Evolutionary conservation across 2,113 vertebrate species (phyloP).

Genomic region (Sander lucioperca): DNA sequence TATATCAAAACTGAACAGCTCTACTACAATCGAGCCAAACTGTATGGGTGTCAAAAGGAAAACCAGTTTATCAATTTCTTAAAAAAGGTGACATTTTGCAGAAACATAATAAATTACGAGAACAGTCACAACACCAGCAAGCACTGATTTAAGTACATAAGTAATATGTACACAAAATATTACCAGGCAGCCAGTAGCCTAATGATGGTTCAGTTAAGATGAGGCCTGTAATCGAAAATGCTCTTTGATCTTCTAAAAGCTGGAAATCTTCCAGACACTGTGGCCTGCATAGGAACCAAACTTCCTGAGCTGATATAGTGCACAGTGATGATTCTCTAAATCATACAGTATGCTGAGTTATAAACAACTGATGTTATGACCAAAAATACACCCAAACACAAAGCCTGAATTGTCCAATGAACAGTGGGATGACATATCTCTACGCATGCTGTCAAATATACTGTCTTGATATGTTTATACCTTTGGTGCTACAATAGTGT

Average conservation of each 20-base stretch:
- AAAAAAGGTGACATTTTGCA: not conserved
- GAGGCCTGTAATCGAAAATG: conserved; percentile 24
- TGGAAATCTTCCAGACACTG: conserved; percentile 21
- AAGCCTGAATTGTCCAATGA: not conserved
- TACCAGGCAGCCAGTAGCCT: not conserved
- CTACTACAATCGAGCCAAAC: not conserved
- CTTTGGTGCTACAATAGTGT: not conserved
- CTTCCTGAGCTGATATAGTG: not conserved
- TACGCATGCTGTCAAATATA: not conserved
- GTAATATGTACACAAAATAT: not conserved
- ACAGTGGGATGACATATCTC: not conserved
- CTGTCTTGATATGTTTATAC: not conserved
- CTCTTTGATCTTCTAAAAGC: conserved; percentile 32
- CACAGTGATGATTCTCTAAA: not conserved
- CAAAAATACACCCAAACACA: not conserved
- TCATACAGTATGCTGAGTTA: not conserved
- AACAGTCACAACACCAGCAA: not conserved
- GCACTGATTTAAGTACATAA: not conserved
- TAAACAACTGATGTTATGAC: not conserved
- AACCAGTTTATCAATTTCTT: not conserved
- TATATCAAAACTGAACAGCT: no score
- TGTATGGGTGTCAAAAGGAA: not conserved
- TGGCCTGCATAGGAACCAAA: not conserved
- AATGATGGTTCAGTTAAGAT: not conserved
- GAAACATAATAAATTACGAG: not conserved